phyloP scores from a whole-genome alignment of 2,888 invertebrate species.

The Thalpophila matura region DNA sequence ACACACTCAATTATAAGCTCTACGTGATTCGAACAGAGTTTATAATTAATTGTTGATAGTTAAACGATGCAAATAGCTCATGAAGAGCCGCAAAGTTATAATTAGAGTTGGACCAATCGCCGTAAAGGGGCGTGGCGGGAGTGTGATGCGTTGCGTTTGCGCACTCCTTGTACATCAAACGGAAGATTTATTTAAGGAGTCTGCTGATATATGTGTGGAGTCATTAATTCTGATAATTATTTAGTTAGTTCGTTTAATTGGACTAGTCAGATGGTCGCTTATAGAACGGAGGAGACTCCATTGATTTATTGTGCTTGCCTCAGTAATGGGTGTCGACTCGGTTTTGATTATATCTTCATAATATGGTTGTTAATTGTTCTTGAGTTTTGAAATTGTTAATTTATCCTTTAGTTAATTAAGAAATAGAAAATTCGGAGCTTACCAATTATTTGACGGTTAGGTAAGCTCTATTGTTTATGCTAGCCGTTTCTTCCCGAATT shows the following conservation, averaged over 20 bases:
- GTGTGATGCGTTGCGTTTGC: slow-evolving; percentile 77
- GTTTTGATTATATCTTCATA: slow-evolving; percentile 57
- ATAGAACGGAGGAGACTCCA: slow-evolving; percentile 65
- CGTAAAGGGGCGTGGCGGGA: slow-evolving; percentile 77
- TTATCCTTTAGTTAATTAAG: slow-evolving; percentile 29
- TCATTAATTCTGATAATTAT: slow-evolving; percentile 90
- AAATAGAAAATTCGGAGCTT: not conserved
- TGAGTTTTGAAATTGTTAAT: slow-evolving; percentile 50
- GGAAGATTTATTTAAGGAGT: slow-evolving; percentile 84
- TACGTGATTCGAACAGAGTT: slow-evolving; percentile 53
- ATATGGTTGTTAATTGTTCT: slow-evolving; percentile 61
- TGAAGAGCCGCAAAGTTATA: slow-evolving; percentile 81
- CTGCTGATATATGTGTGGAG: slow-evolving; percentile 81
- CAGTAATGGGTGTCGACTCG: slow-evolving; percentile 57
- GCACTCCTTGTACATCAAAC: slow-evolving; percentile 79
- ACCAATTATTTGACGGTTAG: no score
- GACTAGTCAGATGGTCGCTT: slow-evolving; percentile 78
- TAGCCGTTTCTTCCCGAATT: no score
- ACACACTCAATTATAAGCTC: slow-evolving; percentile 42
- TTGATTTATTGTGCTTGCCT: slow-evolving; percentile 64
- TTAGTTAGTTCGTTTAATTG: slow-evolving; percentile 88
- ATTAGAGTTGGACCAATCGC: slow-evolving; percentile 87
- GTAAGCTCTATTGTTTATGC: no score
- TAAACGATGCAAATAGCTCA: slow-evolving; percentile 89
- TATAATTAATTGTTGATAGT: slow-evolving; percentile 57